Evolutionary conservation across 2,888 invertebrate species (phyloP).

Genomic region (Onchidella celtica): DNA sequence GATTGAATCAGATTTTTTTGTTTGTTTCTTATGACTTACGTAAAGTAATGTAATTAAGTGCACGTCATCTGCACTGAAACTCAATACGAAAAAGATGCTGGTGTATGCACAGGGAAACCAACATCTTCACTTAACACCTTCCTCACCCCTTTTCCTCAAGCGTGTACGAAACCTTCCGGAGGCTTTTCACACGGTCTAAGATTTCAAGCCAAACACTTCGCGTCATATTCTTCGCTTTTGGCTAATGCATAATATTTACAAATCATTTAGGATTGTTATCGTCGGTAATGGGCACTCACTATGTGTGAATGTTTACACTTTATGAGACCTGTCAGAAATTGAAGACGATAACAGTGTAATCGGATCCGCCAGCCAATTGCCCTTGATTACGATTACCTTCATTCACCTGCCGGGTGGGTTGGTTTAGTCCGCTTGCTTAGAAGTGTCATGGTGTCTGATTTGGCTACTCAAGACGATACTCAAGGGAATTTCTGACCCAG

Average conservation of each 20-base stretch:
- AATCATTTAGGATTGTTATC: constrained; percentile 30
- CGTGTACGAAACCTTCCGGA: no score
- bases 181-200: background rate
- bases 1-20: no score
- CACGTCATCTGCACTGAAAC: no score
- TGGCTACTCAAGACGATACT: constrained; percentile 10
- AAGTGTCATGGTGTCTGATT: constrained; percentile 34
- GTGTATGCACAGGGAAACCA: no score
- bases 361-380: background rate
- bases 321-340: background rate
- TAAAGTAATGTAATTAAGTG: no score
- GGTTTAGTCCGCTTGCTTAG: background rate
- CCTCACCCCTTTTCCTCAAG: no score
- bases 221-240: background rate
- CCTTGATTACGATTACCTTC: constrained; percentile 8
- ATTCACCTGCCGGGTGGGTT: constrained; percentile 5
- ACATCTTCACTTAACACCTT: no score
- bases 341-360: background rate
- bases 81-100: no score
- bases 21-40: no score
- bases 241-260: constrained; percentile 30
- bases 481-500: background rate
- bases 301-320: constrained; percentile 5
- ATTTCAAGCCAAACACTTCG: background rate
- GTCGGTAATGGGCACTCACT: background rate